Evolutionary conservation across 2,797 vertebrate genomes (phyloP).

Genomic region (Sebastes reedi): DNA sequence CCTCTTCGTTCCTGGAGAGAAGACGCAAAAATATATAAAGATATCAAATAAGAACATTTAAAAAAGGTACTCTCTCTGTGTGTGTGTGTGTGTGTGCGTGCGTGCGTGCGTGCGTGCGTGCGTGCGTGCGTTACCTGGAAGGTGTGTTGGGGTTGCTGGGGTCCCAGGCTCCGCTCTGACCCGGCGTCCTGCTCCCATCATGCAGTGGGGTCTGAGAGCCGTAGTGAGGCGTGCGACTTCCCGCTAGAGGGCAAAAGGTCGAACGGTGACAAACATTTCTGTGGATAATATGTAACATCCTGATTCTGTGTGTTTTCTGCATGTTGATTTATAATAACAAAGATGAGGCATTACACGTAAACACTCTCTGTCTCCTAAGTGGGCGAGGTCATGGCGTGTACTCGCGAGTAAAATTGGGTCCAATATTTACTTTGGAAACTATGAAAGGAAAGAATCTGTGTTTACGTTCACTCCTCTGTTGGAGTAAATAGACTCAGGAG

Average conservation of each 20-base stretch:
- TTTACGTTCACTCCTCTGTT: too few species aligned
- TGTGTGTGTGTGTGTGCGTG: rapidly evolving
- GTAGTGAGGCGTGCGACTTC: conserved; percentile 93
- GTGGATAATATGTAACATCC: too few species aligned
- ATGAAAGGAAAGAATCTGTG: too few species aligned
- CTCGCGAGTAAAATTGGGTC: too few species aligned
- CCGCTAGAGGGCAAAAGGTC: conserved; percentile 54
- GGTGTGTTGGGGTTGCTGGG: conserved; percentile 96
- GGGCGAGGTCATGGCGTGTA: too few species aligned
- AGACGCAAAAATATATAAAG: background rate
- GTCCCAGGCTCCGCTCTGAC: conserved; percentile 96
- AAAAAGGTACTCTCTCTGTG: background rate
- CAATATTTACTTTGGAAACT: too few species aligned
- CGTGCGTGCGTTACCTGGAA: conserved; percentile 80
- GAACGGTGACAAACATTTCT: background rate
- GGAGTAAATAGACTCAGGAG: too few species aligned
- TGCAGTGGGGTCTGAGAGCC: conserved; percentile 95
- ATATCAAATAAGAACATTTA: background rate
- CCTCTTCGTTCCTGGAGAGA: conserved; percentile 87
- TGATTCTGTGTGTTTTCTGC: too few species aligned
- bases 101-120: background rate
- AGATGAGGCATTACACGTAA: too few species aligned
- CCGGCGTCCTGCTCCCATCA: conserved; percentile 94
- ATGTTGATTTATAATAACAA: too few species aligned
- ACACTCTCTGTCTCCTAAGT: too few species aligned